Conservation (phyloP, 2,797 vertebrate species). For the Betta splendens region DNA sequence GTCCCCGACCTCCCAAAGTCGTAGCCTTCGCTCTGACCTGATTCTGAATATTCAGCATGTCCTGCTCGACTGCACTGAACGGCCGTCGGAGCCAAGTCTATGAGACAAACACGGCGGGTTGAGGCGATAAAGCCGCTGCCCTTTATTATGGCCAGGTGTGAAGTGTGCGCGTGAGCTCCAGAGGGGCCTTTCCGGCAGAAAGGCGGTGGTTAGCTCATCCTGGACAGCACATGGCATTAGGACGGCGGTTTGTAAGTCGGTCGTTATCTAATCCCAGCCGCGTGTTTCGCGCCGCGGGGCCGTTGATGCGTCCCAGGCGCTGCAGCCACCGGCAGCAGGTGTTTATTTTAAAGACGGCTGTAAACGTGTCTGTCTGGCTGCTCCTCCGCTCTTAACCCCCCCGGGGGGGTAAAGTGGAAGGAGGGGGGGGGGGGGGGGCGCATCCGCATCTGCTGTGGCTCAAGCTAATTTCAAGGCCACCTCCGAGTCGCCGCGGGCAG, state of each 20-base stretch:
- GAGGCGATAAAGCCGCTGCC: no score
- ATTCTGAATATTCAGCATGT: slow-evolving; percentile 2
- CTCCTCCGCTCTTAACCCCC: slow-evolving; percentile 29
- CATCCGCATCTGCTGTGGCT: slow-evolving; percentile 52
- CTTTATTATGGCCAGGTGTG: no score
- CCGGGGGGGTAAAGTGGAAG: no score
- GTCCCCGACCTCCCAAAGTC: slow-evolving; percentile 34
- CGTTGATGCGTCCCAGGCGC: slow-evolving; percentile 20
- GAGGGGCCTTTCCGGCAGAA: no score
- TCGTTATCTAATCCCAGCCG: slow-evolving; percentile 43
- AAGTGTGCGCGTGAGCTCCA: no score
- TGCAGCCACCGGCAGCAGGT: slow-evolving; percentile 58
- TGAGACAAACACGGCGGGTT: no score
- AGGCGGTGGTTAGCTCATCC: no score
- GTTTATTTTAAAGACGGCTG: slow-evolving; percentile 69
- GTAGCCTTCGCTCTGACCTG: slow-evolving; percentile 5
- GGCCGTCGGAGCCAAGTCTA: no score
- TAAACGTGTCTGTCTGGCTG: slow-evolving; percentile 49
- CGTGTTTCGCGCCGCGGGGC: slow-evolving; percentile 25
- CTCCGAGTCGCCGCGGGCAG: slow-evolving; percentile 14
- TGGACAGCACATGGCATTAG: slow-evolving; percentile 11
- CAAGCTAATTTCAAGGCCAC: slow-evolving; percentile 55
- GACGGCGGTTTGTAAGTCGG: slow-evolving; percentile 12
- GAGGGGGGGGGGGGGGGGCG: no score
- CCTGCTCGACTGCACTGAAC: no score